These are phyloP conservation scores for Sphaerophoria taeniata DNA, from an alignment of 2,888 invertebrate species.

Conservation along the genomic window DNA sequence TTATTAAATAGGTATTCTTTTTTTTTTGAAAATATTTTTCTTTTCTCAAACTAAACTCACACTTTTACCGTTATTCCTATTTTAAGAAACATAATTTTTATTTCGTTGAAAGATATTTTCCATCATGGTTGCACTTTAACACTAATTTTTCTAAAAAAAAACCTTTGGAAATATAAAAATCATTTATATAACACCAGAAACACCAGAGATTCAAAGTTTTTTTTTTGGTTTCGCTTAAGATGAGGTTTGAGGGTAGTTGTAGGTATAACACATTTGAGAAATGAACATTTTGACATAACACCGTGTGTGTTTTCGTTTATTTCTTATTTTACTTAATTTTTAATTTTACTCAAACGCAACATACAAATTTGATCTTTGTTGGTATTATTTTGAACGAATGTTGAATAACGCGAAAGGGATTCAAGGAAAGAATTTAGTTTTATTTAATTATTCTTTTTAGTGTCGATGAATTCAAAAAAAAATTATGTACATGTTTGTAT, in stretches of 20 bases:
- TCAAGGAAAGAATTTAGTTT: constrained; percentile 9
- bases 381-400: constrained; percentile 50
- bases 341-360: constrained; percentile 42
- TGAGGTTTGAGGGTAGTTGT: constrained; percentile 33
- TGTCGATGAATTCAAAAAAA: constrained; percentile 40
- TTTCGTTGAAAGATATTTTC: constrained; percentile 29
- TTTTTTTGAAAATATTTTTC: constrained; percentile 25
- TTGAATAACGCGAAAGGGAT: constrained; percentile 38
- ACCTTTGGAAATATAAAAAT: constrained; percentile 36
- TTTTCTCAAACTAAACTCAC: constrained; percentile 14
- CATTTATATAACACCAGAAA: constrained; percentile 68
- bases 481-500: constrained; percentile 64
- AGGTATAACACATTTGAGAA: constrained; percentile 66
- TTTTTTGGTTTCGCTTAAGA: constrained; percentile 22
- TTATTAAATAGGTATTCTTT: constrained; percentile 23
- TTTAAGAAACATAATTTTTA: constrained; percentile 21
- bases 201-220: constrained; percentile 44
- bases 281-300: constrained; percentile 63
- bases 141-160: constrained; percentile 17
- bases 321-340: constrained; percentile 27
- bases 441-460: constrained; percentile 14
- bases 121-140: constrained; percentile 28
- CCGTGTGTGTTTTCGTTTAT: constrained; percentile 16
- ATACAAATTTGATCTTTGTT: constrained; percentile 66
- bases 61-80: constrained; percentile 21